phyloP scores from a whole-genome alignment of 1,140 invertebrate genomes.

The Pollicipes pollicipes region DNA sequence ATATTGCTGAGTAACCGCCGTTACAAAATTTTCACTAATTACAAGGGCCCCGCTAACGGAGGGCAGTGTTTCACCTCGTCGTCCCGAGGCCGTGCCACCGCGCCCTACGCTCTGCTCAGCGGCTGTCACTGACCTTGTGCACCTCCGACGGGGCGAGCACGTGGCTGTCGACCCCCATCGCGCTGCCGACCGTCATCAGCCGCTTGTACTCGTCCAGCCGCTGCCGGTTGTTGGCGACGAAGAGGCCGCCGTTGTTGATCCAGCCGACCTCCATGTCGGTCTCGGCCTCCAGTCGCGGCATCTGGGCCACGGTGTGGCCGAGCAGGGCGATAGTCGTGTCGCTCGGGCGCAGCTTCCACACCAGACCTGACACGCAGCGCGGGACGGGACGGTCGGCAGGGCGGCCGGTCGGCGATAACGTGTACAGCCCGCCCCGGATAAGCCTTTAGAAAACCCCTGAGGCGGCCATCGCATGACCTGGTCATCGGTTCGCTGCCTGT shows the following conservation, averaged over 20 bases:
- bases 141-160: conserved; percentile 51
- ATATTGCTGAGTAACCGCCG: too few relatives aligned
- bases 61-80: too few relatives aligned
- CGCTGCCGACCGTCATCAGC: conserved; percentile 54
- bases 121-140: conserved; percentile 23
- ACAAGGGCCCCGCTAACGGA: too few relatives aligned
- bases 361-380: conserved; percentile 47
- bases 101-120: too few relatives aligned
- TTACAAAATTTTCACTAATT: too few relatives aligned
- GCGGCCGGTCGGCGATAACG: too few relatives aligned
- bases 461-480: too few relatives aligned
- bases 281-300: conserved; percentile 50
- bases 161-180: conserved; percentile 52
- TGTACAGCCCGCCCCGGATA: too few relatives aligned
- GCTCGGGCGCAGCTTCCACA: conserved; percentile 61
- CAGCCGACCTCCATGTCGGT: conserved; percentile 62
- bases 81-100: too few relatives aligned
- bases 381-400: too few relatives aligned
- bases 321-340: conserved; percentile 65
- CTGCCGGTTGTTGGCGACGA: conserved; percentile 57
- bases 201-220: conserved; percentile 65
- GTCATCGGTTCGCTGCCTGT: too few relatives aligned
- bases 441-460: too few relatives aligned
- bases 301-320: conserved; percentile 42
- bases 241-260: conserved; percentile 72